These are phyloP conservation scores for Epizoanthus stellaris DNA, from an alignment of 92 coral and sea anemone genomes.

Conservation along the genomic window DNA sequence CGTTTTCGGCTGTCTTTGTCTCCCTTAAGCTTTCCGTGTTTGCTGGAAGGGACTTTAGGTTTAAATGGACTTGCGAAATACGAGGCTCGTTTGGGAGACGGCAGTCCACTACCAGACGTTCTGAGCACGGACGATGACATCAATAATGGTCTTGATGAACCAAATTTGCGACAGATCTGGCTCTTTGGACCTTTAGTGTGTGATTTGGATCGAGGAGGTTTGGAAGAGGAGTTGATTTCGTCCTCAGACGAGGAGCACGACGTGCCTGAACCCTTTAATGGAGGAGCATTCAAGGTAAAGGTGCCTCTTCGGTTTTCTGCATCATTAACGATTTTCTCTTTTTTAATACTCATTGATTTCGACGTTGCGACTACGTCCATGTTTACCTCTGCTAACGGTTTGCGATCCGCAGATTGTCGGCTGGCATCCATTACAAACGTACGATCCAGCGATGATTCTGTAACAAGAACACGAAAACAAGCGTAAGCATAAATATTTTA, in stretches of 20 bases:
- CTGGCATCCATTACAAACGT: conserved; percentile 24
- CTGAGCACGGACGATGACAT: conserved; percentile 1
- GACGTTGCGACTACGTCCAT: neutral
- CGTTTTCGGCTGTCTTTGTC: conserved; percentile 18
- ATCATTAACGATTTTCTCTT: neutral
- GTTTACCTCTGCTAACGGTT: conserved; percentile 29
- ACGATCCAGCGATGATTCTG: conserved; percentile 18
- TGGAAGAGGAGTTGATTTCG: neutral
- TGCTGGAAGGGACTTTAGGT: conserved; percentile 17
- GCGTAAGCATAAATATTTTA: too few relatives aligned
- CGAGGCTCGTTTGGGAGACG: conserved; percentile 20
- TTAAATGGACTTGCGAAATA: conserved; percentile 39
- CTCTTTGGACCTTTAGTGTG: neutral
- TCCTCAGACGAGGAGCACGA: conserved; percentile 13
- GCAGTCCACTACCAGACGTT: conserved; percentile 18
- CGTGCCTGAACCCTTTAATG: neutral
- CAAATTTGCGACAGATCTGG: conserved; percentile 1
- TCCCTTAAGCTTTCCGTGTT: neutral
- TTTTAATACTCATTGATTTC: neutral
- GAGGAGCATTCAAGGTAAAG: conserved; percentile 24
- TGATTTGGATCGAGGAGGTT: neutral
- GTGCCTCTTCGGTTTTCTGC: conserved; percentile 24
- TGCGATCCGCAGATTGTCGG: neutral
- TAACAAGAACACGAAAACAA: neutral
- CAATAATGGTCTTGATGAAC: conserved; percentile 1